phyloP scores from a whole-genome alignment of 2,113 vertebrate species.

The rabbit (Oryctolagus cuniculus) region mOryCun1.1 NC_091450.1:24951001-24951500 shows the following conservation, averaged over 20 bases:
- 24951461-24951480: not conserved
- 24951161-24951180: not conserved
- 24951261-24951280: accelerated
- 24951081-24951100: too few species aligned
- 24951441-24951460: not conserved
- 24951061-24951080: too few species aligned
- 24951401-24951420: conserved; percentile 17
- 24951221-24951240: not conserved
- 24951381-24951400: conserved; percentile 21
- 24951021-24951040: too few species aligned
- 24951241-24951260: accelerated
- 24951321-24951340: not conserved
- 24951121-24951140: not conserved
- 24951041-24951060: too few species aligned
- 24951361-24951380: not conserved
- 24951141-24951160: too few species aligned
- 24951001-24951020: too few species aligned
- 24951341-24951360: not conserved
- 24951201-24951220: not conserved
- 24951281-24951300: not conserved
- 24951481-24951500: not conserved
- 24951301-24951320: not conserved
- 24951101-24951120: too few species aligned
- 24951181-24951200: not conserved
- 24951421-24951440: not conserved